phyloP scores from a whole-genome alignment of 2,113 vertebrate species.

The Mus pahari region DNA sequence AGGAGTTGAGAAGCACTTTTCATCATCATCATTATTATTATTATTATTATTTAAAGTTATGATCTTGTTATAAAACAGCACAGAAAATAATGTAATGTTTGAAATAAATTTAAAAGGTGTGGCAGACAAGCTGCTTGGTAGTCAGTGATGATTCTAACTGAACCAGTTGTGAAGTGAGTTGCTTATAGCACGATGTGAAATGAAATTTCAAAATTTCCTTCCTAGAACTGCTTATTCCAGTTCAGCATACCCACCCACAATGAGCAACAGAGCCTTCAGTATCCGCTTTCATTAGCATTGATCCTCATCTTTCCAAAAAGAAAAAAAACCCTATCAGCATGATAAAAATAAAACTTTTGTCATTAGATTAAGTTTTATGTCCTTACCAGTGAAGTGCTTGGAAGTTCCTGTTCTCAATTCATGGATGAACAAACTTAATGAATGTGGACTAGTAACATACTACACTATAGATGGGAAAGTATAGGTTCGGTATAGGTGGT shows the following conservation, averaged over 20 bases:
- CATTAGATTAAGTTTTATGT: neutral
- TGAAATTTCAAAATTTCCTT: neutral
- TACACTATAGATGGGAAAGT: fast-evolving
- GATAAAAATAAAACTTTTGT: neutral
- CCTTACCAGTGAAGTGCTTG: neutral
- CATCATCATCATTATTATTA: neutral
- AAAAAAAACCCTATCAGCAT: neutral
- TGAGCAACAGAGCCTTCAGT: neutral
- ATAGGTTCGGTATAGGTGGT: no score
- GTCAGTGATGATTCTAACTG: neutral
- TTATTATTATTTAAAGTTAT: neutral
- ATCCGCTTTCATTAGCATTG: neutral
- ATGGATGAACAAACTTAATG: neutral
- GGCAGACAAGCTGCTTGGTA: neutral
- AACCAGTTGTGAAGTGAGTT: neutral
- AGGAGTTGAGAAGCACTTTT: neutral
- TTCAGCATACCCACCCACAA: neutral
- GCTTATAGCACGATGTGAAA: neutral
- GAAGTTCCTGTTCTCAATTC: neutral
- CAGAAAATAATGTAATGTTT: neutral
- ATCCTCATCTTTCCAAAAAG: neutral
- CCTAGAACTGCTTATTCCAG: constrained; percentile 45
- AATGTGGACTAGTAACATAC: neutral
- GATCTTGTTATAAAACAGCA: neutral
- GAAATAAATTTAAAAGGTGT: neutral